Evolutionary conservation across 1,140 invertebrate genomes (phyloP), one percentile per base, ranked within the genome.

Genomic region (Holcopasites calliopsidis): DNA sequence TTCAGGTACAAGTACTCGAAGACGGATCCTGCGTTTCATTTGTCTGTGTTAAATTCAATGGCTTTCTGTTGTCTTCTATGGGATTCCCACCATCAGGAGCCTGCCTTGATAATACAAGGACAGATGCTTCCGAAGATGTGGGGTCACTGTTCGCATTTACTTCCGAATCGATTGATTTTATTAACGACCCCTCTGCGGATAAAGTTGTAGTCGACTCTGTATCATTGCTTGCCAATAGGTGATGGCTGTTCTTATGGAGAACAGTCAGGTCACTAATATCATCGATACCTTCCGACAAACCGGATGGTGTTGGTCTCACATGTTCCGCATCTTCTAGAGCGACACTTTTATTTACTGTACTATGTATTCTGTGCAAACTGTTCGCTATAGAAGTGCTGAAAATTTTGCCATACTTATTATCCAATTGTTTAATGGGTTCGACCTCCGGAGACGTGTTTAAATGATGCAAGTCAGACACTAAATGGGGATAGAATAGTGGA

Each of bases 81-180:
- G 90, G 90, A 60, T 91, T 91, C 1, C 90, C 90, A 28, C 90
- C 90, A 69, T 91, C 90, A 11, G 90, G 90, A 2, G 90, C 90
- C 80, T 91, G 90, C 70, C 90, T 85, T 2, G 88, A 89, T n/a
- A 87, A 66, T 23, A 77, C 86, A 18, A 84, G 85, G n/a, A 85
- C 78, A 8, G 88, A 86, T 7, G 83, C 82, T 65, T 88, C 83
- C 7, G 87, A 85, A 4, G 84, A 81, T 31, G 76, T 85, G 23
- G 84, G 57, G 0, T 78, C 82, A 40, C 58, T 74, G 49, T 77
- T 79, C 61, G 87, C 83, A 55, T 71, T 80, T 68, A 71, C 82
- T 42, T 86, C 84, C 7, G 70, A 78, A 6, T 66, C 76, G 4
- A 68, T 76, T 26, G 80, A 83, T 69, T 76, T 82, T 7, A 77